Evolutionary conservation across 2,888 invertebrate species (phyloP), one percentile per base, ranked within the genome.

Genomic region (Galerucella nymphaeae): DNA sequence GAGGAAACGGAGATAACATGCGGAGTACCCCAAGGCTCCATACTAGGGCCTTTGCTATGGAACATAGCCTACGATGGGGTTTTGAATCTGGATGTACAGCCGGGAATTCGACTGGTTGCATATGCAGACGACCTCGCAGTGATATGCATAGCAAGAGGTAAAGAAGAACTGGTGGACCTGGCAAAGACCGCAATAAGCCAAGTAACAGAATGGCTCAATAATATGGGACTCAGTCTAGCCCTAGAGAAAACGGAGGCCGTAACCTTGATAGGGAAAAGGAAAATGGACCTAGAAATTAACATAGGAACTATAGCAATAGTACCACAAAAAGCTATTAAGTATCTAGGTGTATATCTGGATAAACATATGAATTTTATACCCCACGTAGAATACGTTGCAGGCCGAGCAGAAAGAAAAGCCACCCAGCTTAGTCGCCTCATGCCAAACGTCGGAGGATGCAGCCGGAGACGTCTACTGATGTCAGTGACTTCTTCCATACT

Each of bases 21-120:
- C 1, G 65, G 65, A 14, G 65, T 66, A 16, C 65, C 53, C 2
- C 65, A 66, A 53, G 53, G 65, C 13, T 64, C 50, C 6, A 50
- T 64, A 14, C 11, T 64, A 23, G 50, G 50, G n/a, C 50, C 64
- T 10, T n/a, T 16, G 3, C 61, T 61, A 4, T 61, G 61, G 61
- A 61, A 61, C 38, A 42, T 42, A 42, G 41, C 41, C 41, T 42
- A 42, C 23, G 23, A 23, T 23, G 23, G 23, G 23, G 23, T 23
- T 23, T 23, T 23, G 23, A 23, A 23, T 23, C 23, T 23, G 23
- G 23, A n/a, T n/a, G n/a, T n/a, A n/a, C n/a, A n/a, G n/a, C n/a
- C n/a, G n/a, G n/a, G n/a, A n/a, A n/a, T n/a, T n/a, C n/a, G n/a
- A n/a, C n/a, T n/a, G n/a, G n/a, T n/a, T n/a, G n/a, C n/a, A n/a